Evolutionary conservation across 2,113 vertebrate species (phyloP), one percentile per base, ranked within the genome.

Genomic region (Saccopteryx leptura): DNA sequence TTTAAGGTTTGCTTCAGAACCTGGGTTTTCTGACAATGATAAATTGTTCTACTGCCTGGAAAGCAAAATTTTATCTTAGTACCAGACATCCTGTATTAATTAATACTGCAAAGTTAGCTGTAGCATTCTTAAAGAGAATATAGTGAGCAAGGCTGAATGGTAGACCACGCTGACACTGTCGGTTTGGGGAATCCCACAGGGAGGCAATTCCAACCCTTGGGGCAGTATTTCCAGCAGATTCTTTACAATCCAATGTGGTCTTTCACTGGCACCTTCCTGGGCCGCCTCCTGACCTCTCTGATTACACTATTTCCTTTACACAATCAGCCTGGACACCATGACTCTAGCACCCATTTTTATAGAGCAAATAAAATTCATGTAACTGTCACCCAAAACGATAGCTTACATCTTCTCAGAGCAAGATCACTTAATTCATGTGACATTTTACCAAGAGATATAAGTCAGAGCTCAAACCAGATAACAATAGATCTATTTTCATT

Each of bases 1-100:
- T 71, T 63, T 52, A 83, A 21, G 31, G 31, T 63, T 10, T 82
- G 18, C 19, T 82, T 52, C n/a, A 74, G 56, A 91, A 61, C 21
- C 28, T 71, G 79, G 60, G 39, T 60, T 72, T 82, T 91, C 66
- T 52, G 56, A 83, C 33, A 83, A 31, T 39, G 46, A 52, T 74
- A 83, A 52, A 26, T 74, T 39, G 26, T 39, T 91, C 78, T 56
- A 83, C 10, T 31, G 23, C 28, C 56, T n/a, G 15, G 24, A 33
- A 92, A 39, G 56, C 33, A 92, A 83, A 74, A 39, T 52, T 83
- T 74, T 63, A 83, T 33, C 58, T n/a, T 39, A 91, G 60, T 63
- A 65, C 23, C 26, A 39, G 46, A 74, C n/a, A 74, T 72, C 15
- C 79, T 5, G 83, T 60, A 54, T 63, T 50, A 63, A 82, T 72